Conservation (phyloP, 2,797 vertebrate genomes). For the Mormyrops attenuatus region DNA sequence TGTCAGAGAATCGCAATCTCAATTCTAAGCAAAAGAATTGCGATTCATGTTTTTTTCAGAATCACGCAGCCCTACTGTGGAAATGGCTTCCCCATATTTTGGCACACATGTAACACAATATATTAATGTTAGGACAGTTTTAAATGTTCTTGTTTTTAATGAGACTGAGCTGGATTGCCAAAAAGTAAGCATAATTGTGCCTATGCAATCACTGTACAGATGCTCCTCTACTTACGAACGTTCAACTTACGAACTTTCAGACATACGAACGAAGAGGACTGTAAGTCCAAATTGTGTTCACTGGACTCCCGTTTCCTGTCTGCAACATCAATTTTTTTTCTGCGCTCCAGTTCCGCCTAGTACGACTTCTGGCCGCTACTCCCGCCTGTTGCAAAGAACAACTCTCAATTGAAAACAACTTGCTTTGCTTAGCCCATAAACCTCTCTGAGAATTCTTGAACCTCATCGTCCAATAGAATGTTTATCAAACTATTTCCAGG, state of each 20-base stretch:
- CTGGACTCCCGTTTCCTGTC: no score
- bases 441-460: not conserved
- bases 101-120: not conserved
- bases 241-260: no score
- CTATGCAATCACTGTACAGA: constrained; percentile 31
- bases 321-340: no score
- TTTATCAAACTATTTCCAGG: not conserved
- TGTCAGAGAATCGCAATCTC: not conserved
- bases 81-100: not conserved
- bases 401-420: constrained; percentile 25
- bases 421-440: not conserved
- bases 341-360: no score
- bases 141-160: constrained; percentile 33
- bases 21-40: not conserved
- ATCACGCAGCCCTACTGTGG: not conserved
- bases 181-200: constrained; percentile 39
- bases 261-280: no score
- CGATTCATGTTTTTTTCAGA: not conserved
- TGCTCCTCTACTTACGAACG: no score
- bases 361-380: no score
- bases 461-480: not conserved
- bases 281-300: no score
- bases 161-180: constrained; percentile 41
- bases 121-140: constrained; percentile 22
- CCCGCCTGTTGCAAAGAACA: not conserved